Conservation (phyloP, 2,113 vertebrate species). For the Rhinoptilus africanus region DNA sequence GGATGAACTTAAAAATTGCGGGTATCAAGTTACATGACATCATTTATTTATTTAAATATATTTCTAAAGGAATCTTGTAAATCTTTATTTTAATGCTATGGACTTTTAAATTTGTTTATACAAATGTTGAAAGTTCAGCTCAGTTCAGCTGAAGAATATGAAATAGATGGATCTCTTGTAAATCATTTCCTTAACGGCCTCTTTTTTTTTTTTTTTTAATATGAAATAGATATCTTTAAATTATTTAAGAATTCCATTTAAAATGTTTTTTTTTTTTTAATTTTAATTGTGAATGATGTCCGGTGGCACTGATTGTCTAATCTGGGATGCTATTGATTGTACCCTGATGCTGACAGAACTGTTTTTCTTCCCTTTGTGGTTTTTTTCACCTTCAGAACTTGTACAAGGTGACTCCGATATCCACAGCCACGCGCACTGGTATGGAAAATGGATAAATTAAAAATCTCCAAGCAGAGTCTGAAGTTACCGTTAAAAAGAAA, state of each 20-base stretch:
- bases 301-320: neutral
- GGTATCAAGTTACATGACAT: neutral
- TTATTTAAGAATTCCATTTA: constrained; percentile 35
- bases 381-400: constrained; percentile 41
- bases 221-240: neutral
- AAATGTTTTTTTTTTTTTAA: neutral
- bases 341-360: neutral
- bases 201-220: neutral
- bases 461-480: neutral
- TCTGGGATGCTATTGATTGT: constrained; percentile 47
- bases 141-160: constrained; percentile 6
- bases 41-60: neutral
- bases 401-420: neutral
- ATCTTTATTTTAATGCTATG: neutral
- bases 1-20: neutral
- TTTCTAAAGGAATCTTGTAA: neutral
- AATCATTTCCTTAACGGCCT: neutral
- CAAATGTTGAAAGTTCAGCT: neutral
- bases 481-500: neutral
- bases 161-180: neutral
- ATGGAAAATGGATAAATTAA: neutral
- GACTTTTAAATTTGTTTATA: neutral
- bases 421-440: neutral
- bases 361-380: constrained; percentile 39
- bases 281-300: neutral